phyloP scores from a whole-genome alignment of 1,140 invertebrate genomes.

The Tetragnatha versicolor region DNA sequence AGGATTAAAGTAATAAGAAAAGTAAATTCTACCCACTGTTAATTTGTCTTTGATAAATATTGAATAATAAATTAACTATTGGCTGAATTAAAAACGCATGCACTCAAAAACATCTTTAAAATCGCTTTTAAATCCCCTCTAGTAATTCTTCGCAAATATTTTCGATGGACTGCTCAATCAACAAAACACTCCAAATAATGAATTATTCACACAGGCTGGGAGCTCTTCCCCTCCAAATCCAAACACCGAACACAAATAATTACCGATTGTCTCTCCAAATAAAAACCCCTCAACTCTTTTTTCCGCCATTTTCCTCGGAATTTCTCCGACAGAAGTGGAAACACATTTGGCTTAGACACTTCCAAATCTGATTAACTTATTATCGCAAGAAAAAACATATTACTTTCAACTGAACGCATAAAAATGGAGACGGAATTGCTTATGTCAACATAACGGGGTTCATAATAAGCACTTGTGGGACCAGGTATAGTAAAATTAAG shows the following conservation, averaged over 20 bases:
- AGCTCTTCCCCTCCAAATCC: no score
- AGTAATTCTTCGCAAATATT: background rate
- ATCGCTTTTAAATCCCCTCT: background rate
- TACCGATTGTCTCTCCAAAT: constrained; percentile 21
- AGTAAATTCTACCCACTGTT: no score
- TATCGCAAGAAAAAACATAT: constrained; percentile 5
- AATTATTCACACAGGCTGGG: no score
- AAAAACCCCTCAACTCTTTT: constrained; percentile 13
- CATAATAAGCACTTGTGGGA: constrained; percentile 1
- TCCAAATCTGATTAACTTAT: constrained; percentile 6
- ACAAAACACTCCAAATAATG: background rate
- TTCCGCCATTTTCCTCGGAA: background rate
- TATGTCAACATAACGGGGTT: constrained; percentile 6
- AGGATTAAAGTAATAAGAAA: no score
- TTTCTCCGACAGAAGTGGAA: constrained; percentile 6
- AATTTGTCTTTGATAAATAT: no score
- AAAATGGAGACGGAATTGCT: constrained; percentile 6
- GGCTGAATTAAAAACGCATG: no score
- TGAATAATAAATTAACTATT: no score
- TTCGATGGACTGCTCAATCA: background rate
- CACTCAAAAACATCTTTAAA: background rate
- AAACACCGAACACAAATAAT: constrained; percentile 9
- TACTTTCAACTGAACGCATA: constrained; percentile 11
- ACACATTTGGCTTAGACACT: background rate
- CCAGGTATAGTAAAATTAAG: background rate